A percentile compares a stretch with the other conserved stretches of the same genome.
Conservation (phyloP, 2,888 invertebrate species). For the Lepidochitona cinerea region DNA sequence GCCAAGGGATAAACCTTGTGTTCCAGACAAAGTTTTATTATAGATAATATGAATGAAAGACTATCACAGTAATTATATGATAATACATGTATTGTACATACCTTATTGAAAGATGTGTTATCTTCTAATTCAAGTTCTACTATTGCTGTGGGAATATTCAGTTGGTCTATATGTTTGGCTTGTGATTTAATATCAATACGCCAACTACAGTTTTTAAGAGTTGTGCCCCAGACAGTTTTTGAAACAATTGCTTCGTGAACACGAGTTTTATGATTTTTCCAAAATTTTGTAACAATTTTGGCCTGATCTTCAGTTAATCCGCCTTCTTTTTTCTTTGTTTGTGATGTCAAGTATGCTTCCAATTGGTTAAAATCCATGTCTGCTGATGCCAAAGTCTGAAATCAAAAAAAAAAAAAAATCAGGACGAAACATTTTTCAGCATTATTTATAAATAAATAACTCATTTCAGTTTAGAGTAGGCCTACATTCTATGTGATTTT, state of each 20-base stretch:
- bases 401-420: conserved; percentile 3
- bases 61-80: too few relatives aligned
- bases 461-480: too few relatives aligned
- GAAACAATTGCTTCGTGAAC: conserved; percentile 62
- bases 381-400: conserved; percentile 64
- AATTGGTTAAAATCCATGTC: conserved; percentile 68
- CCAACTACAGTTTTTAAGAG: conserved; percentile 62
- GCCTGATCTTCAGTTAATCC: conserved; percentile 65
- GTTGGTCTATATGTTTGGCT: conserved; percentile 84
- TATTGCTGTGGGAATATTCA: conserved; percentile 75
- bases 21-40: too few relatives aligned
- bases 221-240: conserved; percentile 61
- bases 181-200: conserved; percentile 74
- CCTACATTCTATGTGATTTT: too few relatives aligned
- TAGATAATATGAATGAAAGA: too few relatives aligned
- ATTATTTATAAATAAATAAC: too few relatives aligned
- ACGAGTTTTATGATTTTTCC: conserved; percentile 64
- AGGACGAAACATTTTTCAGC: too few relatives aligned
- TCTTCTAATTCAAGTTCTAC: conserved; percentile 80
- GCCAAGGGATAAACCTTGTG: too few relatives aligned
- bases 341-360: conserved; percentile 66
- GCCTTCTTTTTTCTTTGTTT: conserved; percentile 60
- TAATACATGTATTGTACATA: too few relatives aligned
- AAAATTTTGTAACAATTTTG: conserved; percentile 61
- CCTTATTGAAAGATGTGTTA: conserved; percentile 9